Percentiles rank a stretch among this genome's conserved stretches.
These are phyloP conservation scores for Ypsolopha scabrella DNA, from an alignment of 2,888 invertebrate genomes.

Conservation along the genomic window DNA sequence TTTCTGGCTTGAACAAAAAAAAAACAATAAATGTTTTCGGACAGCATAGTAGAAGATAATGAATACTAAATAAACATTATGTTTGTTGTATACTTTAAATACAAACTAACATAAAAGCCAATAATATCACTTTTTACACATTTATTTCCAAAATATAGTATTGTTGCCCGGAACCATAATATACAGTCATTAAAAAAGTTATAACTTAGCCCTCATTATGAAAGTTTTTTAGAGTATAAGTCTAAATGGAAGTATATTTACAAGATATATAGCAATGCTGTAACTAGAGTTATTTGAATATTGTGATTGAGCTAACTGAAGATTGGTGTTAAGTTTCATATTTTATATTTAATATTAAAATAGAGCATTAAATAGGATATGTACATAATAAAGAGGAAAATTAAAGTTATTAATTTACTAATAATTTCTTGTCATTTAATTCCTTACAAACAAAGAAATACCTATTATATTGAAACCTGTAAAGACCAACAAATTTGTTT, in stretches of 20 bases:
- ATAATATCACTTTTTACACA: too few species aligned
- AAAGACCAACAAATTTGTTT: too few species aligned
- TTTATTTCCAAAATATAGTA: too few species aligned
- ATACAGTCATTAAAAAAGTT: too few species aligned
- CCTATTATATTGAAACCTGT: background rate
- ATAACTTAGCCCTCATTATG: too few species aligned
- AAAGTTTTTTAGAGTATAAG: background rate
- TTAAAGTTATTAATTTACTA: constrained; percentile 70
- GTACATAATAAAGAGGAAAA: constrained; percentile 62
- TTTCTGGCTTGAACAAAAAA: too few species aligned
- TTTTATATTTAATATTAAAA: constrained; percentile 59
- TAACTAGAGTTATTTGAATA: constrained; percentile 34
- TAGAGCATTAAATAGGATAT: constrained; percentile 54
- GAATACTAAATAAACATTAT: too few species aligned
- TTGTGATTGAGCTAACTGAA: constrained; percentile 56
- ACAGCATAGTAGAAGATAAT: too few species aligned
- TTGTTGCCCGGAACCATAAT: too few species aligned
- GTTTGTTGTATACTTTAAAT: too few species aligned
- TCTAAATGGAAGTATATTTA: background rate
- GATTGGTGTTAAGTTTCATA: constrained; percentile 57
- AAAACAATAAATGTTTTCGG: too few species aligned
- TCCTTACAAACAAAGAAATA: constrained; percentile 3
- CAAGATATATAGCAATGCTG: background rate
- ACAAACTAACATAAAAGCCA: too few species aligned
- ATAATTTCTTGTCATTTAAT: constrained; percentile 17